Base-by-base conservation (phyloP, 2,888 invertebrate species). In the Spicauda simplicius region DNA sequence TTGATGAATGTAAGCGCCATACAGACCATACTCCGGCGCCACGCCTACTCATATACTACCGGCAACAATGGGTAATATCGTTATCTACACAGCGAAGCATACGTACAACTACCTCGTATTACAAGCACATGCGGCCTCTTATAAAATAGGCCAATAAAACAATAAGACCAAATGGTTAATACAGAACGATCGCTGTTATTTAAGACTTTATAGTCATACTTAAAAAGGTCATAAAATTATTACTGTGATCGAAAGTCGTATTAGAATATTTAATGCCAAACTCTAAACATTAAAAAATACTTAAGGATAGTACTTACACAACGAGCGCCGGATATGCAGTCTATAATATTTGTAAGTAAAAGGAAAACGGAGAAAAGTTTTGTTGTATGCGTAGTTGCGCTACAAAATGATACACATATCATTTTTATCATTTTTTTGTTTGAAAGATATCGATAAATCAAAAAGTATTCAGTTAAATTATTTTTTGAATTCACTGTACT, bases 51-150 rank as follows among this genome's bases (percentile, higher is more conserved):
- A 50, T 60, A 60, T 12, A 60, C 30, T 60, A 50, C 11, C 18
- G 60, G 18, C 61, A 70, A 72, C 73, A 71, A 73, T 74, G 72
- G 69, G 50, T 55, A 53, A 69, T 70, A 71, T 68, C 64, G 69
- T 69, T 69, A 59, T 69, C 64, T 67, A 65, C 71, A 30, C 30
- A 50, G 16, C 59, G n/a, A 48, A 59, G 48, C 30, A 20, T 20
- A 16, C 30, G n/a, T 41, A n/a, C 19, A 25, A 59, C 48, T 59
- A 48, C 30, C 30, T 16, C 25, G 20, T 45, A 59, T 48, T 48
- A 48, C 25, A 25, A 25, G n/a, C n/a, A 59, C 48, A 59, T 48
- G n/a, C 57, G 19, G 5, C 16, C 25, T 50, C 18, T 50, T 50
- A 50, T 59, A 25, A 20, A 59, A n/a, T 48, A 59, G 25, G 25